phyloP scores from a whole-genome alignment of 2,888 invertebrate genomes.

The Ophion costatus region DNA sequence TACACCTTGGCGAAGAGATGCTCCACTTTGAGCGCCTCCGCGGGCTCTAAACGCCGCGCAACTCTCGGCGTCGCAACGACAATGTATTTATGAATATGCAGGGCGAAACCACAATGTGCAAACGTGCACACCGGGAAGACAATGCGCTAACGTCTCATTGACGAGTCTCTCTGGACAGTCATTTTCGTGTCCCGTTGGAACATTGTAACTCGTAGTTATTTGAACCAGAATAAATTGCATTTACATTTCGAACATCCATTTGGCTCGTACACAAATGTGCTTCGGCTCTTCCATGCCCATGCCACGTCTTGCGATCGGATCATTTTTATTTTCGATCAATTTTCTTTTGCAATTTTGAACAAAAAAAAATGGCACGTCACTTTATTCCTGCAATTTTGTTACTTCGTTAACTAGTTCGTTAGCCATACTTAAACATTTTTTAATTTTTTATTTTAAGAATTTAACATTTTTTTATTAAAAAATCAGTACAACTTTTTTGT shows the following conservation, averaged over 20 bases:
- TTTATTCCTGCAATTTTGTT: not conserved
- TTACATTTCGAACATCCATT: not conserved
- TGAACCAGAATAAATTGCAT: slow-evolving; percentile 6
- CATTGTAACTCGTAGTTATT: slow-evolving; percentile 13
- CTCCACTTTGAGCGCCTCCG: slow-evolving; percentile 61
- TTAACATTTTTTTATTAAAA: too few species aligned
- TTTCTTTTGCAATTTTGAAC: not conserved
- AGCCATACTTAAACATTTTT: not conserved
- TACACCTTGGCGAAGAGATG: slow-evolving; percentile 72
- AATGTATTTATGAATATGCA: slow-evolving; percentile 76
- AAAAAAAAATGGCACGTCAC: not conserved
- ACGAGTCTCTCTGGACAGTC: slow-evolving; percentile 31
- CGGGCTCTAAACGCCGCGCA: slow-evolving; percentile 16
- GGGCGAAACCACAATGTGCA: slow-evolving; percentile 64
- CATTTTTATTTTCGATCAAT: not conserved
- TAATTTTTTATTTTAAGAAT: too few species aligned
- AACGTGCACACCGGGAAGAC: slow-evolving; percentile 57
- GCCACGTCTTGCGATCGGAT: not conserved
- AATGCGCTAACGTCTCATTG: slow-evolving; percentile 48
- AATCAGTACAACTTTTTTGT: not conserved
- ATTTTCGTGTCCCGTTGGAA: slow-evolving; percentile 10
- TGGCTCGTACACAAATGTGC: not conserved
- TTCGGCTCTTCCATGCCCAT: not conserved
- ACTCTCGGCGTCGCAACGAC: slow-evolving; percentile 51
- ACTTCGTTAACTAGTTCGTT: not conserved